These are phyloP conservation scores for Tragelaphus strepsiceros DNA, from an alignment of 2,113 vertebrate species.

Conservation along the genomic window DNA sequence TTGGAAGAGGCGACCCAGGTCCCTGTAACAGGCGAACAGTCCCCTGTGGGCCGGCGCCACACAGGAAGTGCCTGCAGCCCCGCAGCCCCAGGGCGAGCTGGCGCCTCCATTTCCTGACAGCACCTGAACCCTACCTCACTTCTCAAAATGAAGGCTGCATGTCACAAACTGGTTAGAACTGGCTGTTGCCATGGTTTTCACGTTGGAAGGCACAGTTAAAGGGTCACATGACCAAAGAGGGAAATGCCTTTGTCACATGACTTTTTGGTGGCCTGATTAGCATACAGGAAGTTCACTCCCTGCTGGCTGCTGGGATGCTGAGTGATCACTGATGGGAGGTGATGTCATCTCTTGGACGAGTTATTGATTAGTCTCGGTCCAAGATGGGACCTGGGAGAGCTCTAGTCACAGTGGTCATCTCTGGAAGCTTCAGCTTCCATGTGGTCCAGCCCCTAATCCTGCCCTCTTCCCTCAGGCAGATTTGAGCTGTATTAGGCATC, in stretches of 20 bases:
- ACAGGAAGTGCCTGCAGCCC: slow-evolving; percentile 78
- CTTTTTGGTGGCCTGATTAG: slow-evolving; percentile 79
- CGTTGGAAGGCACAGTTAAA: slow-evolving; percentile 83
- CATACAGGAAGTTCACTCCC: slow-evolving; percentile 81
- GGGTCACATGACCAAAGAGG: slow-evolving; percentile 85
- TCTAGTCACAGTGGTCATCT: neutral
- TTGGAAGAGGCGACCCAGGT: neutral
- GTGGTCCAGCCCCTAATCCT: neutral
- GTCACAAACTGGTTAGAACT: slow-evolving; percentile 91
- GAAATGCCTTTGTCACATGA: slow-evolving; percentile 89
- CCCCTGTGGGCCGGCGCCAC: neutral
- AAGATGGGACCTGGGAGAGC: neutral
- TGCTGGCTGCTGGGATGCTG: slow-evolving; percentile 64
- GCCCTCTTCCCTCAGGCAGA: neutral
- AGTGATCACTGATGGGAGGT: slow-evolving; percentile 47
- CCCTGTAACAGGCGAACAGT: neutral
- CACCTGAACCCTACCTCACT: slow-evolving; percentile 89
- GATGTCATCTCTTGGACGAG: slow-evolving; percentile 50
- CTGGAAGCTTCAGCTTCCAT: neutral
- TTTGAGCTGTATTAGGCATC: neutral
- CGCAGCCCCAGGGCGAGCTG: slow-evolving; percentile 42
- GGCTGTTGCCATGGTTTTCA: slow-evolving; percentile 92
- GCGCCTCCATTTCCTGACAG: slow-evolving; percentile 86
- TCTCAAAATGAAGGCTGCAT: slow-evolving; percentile 91
- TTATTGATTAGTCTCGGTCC: slow-evolving; percentile 49